phyloP scores from a whole-genome alignment of 2,113 vertebrate species.

The Alligator sinensis region DNA sequence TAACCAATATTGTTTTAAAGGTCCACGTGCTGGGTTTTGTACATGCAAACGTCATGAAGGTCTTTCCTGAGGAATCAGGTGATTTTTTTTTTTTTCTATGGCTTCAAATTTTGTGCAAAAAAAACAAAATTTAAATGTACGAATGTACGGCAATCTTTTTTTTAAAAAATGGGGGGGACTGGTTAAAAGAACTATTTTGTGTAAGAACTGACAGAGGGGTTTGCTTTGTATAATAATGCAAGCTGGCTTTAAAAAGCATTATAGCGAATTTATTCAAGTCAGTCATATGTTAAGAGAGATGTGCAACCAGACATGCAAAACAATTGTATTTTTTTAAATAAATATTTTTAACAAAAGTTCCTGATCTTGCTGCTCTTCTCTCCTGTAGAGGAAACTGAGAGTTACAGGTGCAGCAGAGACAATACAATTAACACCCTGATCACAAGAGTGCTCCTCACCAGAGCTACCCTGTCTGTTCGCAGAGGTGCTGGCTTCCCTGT shows the following conservation, averaged over 20 bases:
- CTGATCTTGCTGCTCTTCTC: background rate
- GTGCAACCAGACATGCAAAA: constrained; percentile 80
- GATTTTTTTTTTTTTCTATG: constrained; percentile 60
- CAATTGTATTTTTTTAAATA: constrained; percentile 88
- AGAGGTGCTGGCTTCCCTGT: rapidly evolving
- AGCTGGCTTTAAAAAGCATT: constrained; percentile 79
- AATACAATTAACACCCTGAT: rapidly evolving
- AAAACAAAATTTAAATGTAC: background rate
- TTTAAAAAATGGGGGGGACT: constrained; percentile 58
- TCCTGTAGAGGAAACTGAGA: background rate
- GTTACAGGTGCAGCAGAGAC: background rate
- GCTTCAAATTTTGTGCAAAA: constrained; percentile 77
- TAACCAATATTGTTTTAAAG: constrained; percentile 1
- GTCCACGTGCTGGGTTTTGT: constrained; percentile 8
- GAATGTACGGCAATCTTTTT: constrained; percentile 73
- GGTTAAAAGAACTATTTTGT: constrained; percentile 76
- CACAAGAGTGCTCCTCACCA: background rate
- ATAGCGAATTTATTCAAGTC: constrained; percentile 78
- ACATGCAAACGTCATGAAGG: constrained; percentile 28
- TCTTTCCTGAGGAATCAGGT: constrained; percentile 71
- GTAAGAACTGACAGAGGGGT: constrained; percentile 79
- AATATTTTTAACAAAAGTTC: constrained; percentile 84
- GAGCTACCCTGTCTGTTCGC: background rate
- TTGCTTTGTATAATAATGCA: constrained; percentile 79
- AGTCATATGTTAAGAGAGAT: constrained; percentile 80